Conservation (phyloP, 2,888 invertebrate genomes). For the Acutogordius australiensis region DNA sequence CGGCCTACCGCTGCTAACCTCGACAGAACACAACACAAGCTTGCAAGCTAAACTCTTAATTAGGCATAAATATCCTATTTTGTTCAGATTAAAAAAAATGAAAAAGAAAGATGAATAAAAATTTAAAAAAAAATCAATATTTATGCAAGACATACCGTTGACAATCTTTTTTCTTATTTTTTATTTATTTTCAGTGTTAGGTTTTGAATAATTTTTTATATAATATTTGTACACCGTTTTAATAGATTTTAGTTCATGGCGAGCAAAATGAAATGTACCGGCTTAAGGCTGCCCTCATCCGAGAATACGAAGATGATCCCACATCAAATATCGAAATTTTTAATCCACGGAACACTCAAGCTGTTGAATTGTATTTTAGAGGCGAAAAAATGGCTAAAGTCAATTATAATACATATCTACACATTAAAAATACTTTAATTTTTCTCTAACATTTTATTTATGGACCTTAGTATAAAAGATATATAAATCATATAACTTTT, state of each 20-base stretch:
- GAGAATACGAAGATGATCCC: constrained; percentile 64
- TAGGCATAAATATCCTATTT: too few species aligned
- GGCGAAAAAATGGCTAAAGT: constrained; percentile 96
- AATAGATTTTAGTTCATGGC: constrained; percentile 64
- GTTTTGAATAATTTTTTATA: too few species aligned
- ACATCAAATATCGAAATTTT: constrained; percentile 20
- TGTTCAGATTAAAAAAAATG: too few species aligned
- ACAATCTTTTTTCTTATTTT: too few species aligned
- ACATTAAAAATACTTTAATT: constrained; percentile 10
- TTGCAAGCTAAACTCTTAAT: too few species aligned
- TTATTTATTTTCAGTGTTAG: too few species aligned
- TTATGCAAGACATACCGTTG: too few species aligned
- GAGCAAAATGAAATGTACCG: constrained; percentile 96
- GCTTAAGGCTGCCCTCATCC: constrained; percentile 60
- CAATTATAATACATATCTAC: constrained; percentile 10
- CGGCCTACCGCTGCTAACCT: too few species aligned
- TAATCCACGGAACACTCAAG: constrained; percentile 77
- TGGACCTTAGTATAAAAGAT: neutral
- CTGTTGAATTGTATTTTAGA: constrained; percentile 62
- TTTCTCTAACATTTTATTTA: constrained; percentile 8
- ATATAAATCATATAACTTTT: constrained; percentile 9
- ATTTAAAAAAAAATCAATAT: too few species aligned
- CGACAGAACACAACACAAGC: too few species aligned
- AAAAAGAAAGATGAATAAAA: too few species aligned
- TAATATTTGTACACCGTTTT: constrained; percentile 2